Conservation (phyloP, 2,797 vertebrate species). For the Sebastes nivosus region DNA sequence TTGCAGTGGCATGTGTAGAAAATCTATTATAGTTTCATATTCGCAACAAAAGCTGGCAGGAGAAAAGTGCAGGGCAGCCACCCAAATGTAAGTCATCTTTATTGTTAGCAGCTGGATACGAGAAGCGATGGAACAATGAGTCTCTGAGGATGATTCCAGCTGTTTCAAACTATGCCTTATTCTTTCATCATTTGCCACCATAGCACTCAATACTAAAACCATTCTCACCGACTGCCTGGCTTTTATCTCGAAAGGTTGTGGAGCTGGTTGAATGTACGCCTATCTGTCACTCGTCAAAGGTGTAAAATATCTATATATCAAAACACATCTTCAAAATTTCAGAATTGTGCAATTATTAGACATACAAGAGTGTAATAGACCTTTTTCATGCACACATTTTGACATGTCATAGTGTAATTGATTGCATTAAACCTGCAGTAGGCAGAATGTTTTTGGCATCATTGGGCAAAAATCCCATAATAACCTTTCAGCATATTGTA, state of each 20-base stretch:
- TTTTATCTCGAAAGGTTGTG: background rate
- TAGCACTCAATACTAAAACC: background rate
- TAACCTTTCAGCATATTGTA: too few relatives aligned
- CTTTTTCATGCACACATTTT: background rate
- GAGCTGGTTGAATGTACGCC: background rate
- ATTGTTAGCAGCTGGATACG: constrained; percentile 2
- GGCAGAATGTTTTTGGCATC: too few relatives aligned
- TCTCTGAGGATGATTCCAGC: constrained; percentile 17
- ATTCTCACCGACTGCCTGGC: background rate
- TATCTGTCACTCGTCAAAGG: background rate
- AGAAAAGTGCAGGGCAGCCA: background rate
- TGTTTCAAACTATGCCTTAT: constrained; percentile 9
- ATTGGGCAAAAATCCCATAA: too few relatives aligned
- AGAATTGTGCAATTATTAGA: background rate
- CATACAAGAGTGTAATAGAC: background rate
- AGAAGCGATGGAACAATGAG: background rate
- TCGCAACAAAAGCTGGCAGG: constrained; percentile 12
- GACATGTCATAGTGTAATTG: background rate
- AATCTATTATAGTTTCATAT: constrained; percentile 2
- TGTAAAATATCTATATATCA: background rate
- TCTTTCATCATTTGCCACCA: constrained; percentile 24
- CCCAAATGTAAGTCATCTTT: constrained; percentile 27
- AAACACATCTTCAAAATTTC: background rate
- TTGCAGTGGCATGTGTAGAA: background rate
- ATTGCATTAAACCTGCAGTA: background rate